Conservation (phyloP, 2,113 vertebrate genomes). For the Sinocyclocheilus grahami region DNA sequence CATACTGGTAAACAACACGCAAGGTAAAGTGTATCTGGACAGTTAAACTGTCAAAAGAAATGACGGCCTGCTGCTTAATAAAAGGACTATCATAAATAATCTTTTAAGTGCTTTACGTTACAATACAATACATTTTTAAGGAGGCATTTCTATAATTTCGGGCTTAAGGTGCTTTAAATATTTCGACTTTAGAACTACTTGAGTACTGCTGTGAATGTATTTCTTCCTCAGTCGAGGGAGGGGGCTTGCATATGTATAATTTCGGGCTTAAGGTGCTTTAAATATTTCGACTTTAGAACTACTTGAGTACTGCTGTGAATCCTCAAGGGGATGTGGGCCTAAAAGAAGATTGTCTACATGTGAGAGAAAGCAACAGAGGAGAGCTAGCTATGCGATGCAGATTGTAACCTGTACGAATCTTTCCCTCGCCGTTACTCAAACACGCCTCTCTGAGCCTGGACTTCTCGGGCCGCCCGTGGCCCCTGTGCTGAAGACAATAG, state of each 20-base stretch:
- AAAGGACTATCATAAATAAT: constrained; percentile 57
- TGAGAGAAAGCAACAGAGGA: constrained; percentile 7
- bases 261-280: constrained; percentile 77
- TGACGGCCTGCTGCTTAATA: background rate
- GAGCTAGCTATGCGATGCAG: constrained; percentile 22
- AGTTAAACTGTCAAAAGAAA: constrained; percentile 39
- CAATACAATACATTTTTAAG: constrained; percentile 50
- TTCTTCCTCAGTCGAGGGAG: background rate
- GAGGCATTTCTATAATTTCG: too few relatives aligned
- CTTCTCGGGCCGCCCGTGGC: background rate
- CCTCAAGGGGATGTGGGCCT: background rate
- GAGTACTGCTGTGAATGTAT: too few relatives aligned
- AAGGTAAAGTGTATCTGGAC: constrained; percentile 31
- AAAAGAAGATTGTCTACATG: constrained; percentile 44
- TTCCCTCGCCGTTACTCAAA: background rate
- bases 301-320: constrained; percentile 20
- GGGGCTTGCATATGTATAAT: constrained; percentile 56
- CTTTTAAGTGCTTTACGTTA: constrained; percentile 57
- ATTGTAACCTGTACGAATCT: constrained; percentile 8
- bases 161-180: too few relatives aligned
- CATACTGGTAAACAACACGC: constrained; percentile 40
- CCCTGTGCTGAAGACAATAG: constrained; percentile 10
- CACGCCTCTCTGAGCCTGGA: background rate
- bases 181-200: too few relatives aligned
- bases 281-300: constrained; percentile 53